These are phyloP conservation scores for Caenorhabditis angaria DNA, from an alignment of 2,888 invertebrate genomes.

Conservation along the genomic window DNA sequence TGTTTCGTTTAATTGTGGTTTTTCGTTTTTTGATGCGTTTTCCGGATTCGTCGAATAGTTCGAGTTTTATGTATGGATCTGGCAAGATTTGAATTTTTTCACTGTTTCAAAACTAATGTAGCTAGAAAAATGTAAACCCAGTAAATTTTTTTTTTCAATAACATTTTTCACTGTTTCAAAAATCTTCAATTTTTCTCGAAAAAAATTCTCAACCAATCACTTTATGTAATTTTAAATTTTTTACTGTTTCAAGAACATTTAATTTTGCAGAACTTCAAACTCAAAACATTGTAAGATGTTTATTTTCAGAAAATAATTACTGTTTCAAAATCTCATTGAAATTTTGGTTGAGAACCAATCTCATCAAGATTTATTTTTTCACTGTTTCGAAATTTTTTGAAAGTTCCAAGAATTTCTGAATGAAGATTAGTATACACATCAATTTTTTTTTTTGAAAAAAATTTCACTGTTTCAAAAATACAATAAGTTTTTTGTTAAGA, in stretches of 20 bases:
- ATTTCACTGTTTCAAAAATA: neutral
- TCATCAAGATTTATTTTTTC: neutral
- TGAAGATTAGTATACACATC: neutral
- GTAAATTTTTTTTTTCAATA: neutral
- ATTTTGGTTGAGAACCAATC: too few species aligned
- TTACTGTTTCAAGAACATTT: slow-evolving; percentile 1
- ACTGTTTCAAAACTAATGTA: too few species aligned
- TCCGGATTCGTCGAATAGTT: slow-evolving; percentile 46
- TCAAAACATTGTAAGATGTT: too few species aligned
- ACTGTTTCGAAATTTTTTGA: neutral
- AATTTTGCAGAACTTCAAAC: too few species aligned
- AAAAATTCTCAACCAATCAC: neutral
- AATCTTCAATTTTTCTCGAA: neutral
- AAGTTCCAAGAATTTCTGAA: too few species aligned
- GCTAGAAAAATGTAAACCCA: too few species aligned
- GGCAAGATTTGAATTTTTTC: too few species aligned
- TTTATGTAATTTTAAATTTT: neutral
- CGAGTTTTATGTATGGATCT: slow-evolving; percentile 68
- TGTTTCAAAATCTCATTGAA: too few species aligned
- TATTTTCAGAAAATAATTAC: too few species aligned
- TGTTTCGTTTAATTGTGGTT: slow-evolving; percentile 57
- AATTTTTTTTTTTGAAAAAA: neutral
- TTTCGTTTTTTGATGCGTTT: slow-evolving; percentile 63
- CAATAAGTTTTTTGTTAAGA: neutral
- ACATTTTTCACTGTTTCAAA: neutral